Evolutionary conservation across 2,888 invertebrate genomes (phyloP).

Genomic region (Ellobium chinense): DNA sequence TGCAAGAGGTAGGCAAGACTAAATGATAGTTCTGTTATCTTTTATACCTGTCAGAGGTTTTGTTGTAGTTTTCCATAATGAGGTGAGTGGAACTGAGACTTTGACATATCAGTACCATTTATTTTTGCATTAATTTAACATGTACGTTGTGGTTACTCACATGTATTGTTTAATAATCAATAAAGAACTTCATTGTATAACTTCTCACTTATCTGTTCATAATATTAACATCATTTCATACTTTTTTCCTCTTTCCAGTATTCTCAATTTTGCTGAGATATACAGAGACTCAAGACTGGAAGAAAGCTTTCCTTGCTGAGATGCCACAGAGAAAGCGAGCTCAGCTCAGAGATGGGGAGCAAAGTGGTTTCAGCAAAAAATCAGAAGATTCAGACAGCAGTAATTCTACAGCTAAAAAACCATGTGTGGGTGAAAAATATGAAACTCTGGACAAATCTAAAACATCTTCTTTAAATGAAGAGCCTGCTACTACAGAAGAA

Average conservation of each 20-base stretch:
- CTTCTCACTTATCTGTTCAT: no score
- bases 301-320: slow-evolving; percentile 76
- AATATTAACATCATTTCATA: no score
- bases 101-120: no score
- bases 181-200: no score
- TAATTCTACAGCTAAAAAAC: not conserved
- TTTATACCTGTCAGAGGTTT: no score
- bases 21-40: no score
- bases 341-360: slow-evolving; percentile 27
- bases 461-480: not conserved
- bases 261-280: slow-evolving; percentile 80
- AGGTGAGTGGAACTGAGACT: no score
- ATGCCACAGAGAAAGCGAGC: slow-evolving; percentile 77
- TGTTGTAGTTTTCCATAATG: no score
- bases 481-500: not conserved
- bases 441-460: not conserved
- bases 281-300: slow-evolving; percentile 79
- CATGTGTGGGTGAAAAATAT: not conserved
- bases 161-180: no score
- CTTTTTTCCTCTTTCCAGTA: slow-evolving; percentile 68
- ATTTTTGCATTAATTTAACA: no score
- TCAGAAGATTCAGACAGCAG: not conserved
- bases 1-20: no score
- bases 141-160: no score
- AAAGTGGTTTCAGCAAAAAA: not conserved